Evolutionary conservation across 2,888 invertebrate genomes (phyloP), one percentile per base, ranked within the genome.

Genomic region (Stenurella melanura): DNA sequence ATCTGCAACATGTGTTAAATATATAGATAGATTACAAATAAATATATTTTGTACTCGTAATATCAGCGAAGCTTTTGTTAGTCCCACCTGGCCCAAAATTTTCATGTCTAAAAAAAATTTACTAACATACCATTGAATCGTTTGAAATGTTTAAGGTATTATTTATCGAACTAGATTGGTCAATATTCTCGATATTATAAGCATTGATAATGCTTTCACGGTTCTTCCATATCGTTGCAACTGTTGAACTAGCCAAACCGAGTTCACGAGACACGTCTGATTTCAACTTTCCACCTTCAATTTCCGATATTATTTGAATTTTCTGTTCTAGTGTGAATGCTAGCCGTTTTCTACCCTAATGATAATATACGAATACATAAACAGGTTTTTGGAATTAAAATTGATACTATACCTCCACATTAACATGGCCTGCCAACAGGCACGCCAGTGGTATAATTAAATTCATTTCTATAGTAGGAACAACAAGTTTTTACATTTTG

Each of bases 271-370:
- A 91, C 81, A 92, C 91, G 86, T 91, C 91, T 84, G 91, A 91
- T 89, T 92, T 92, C 89, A 91, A 91, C 88, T 91, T 91, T 82
- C 91, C 91, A 82, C 90, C 90, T 87, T 91, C 91, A 85, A 92
- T 91, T 88, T 91, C 91, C 86, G 91, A 91, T 89, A 92, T 91
- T 88, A 92, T 91, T 90, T 91, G 91, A 90, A 91, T 91, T 90
- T 92, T 92, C 91, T 92, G 91, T 90, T 91, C 91, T 88, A 91
- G 90, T 87, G 91, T 91, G 91, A 92, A 92, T 86, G 91, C 91
- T 87, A 92, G 91, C 89, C 91, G 90, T 89, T 91, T 92, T 87
- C 91, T 91, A 89, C 91, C 91, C 91, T 92, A 90, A 77, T 88
- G 57, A 66, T 73, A 73, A 64, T 57, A 73, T 57, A 64, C 19